phyloP scores from a whole-genome alignment of 2,113 vertebrate species.

The Leucopsar rothschildi region DNA sequence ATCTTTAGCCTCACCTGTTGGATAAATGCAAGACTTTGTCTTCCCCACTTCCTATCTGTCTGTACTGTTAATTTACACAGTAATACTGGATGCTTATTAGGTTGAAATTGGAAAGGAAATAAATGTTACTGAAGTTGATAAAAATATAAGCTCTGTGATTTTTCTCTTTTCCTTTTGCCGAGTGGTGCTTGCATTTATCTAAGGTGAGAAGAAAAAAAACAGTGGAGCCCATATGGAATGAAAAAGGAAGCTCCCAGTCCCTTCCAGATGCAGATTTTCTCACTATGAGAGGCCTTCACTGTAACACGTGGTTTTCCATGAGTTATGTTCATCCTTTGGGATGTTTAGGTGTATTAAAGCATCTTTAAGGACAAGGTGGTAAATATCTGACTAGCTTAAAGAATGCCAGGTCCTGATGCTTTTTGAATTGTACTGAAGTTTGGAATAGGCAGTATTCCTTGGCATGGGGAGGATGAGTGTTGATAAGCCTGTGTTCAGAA shows the following conservation, averaged over 20 bases:
- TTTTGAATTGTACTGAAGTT: background rate
- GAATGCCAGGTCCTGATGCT: rapidly evolving
- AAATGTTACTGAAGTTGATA: background rate
- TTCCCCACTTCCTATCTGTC: background rate
- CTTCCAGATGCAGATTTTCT: background rate
- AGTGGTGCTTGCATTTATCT: background rate
- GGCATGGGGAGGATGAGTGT: background rate
- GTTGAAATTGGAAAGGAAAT: background rate
- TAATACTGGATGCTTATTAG: background rate
- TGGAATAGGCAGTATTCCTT: background rate
- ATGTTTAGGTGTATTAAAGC: background rate
- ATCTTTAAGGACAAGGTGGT: background rate
- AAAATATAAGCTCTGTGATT: background rate
- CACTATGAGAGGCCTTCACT: background rate
- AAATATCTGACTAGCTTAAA: background rate
- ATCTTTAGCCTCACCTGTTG: background rate
- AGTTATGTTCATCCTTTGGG: background rate
- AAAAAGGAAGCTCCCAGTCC: background rate
- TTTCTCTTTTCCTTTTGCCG: background rate
- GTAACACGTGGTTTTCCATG: background rate
- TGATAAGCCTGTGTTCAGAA: background rate
- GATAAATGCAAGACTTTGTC: background rate
- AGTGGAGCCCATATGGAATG: background rate
- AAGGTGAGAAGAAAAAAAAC: background rate
- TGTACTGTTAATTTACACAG: background rate